Evolutionary conservation across 64 coral and sea anemone species (phyloP), one percentile per base, ranked within the genome.

Genomic region (Orbicella faveolata): DNA sequence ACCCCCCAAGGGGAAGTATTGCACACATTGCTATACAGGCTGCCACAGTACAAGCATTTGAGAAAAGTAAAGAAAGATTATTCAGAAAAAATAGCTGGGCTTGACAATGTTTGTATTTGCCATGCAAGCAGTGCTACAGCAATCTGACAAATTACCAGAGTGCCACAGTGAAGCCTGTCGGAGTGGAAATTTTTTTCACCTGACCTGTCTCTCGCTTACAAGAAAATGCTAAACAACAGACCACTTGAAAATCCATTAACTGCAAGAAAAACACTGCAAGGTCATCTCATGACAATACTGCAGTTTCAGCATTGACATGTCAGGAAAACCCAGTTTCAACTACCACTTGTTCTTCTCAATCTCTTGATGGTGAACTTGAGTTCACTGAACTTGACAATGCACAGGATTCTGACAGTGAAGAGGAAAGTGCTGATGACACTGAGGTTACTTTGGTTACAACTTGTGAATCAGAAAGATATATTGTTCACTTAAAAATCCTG

Each of bases 121-220:
- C 72, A 75, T 53, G 52, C 10, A 53, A 41, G 63, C 75, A 78
- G 68, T 88, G 61, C 59, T 84, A 73, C 57, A 36, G 23, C 76
- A 68, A 73, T 61, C 26, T 62, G 83, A 93, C 21, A 79, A 88
- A 57, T 63, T 81, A 70, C 48, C 88, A 52, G 67, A 88, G 36
- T 93, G 83, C 59, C 91, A 93, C 37, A 74, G 41, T 30, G 65
- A 78, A 75, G 48, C 41, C 36, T 92, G 83, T 87, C 33, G 79
- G 33, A 92, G 82, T 92, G 90, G 90, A 77, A 75, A 92, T 3
- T 68, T 67, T 57, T 92, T 92, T 79, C 90, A 92, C 73, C 73
- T 92, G 53, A n/a, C 17, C 7, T 92, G 83, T 36, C 64, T 87
- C 1, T 87, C 1, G 83, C 73, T 69, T 83, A 85, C 61, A 87